Conservation (phyloP, 92 coral and sea anemone genomes). For the Parazoanthus swiftii region DNA sequence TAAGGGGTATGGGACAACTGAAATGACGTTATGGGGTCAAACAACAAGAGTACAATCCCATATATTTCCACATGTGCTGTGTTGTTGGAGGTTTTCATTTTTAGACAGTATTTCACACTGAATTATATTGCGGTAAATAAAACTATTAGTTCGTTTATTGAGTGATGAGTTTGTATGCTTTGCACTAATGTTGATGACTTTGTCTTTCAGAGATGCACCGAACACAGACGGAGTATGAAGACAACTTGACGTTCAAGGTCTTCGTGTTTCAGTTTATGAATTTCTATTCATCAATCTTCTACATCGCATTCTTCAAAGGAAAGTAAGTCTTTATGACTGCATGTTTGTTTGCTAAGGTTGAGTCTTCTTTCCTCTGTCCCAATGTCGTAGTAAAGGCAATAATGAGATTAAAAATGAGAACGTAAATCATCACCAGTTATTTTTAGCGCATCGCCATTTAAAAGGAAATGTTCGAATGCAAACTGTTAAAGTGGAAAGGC, state of each 20-base stretch:
- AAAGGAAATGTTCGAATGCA: too few relatives aligned
- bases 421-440: background rate
- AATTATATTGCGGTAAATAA: background rate
- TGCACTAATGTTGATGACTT: background rate
- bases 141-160: background rate
- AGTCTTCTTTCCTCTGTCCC: background rate
- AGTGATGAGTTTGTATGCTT: background rate
- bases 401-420: background rate
- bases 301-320: slow-evolving; percentile 99
- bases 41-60: too few relatives aligned
- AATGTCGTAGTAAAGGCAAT: background rate
- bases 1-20: background rate
- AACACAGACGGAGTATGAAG: slow-evolving; percentile 97
- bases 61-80: background rate
- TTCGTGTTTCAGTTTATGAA: slow-evolving; percentile 95
- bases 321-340: slow-evolving; percentile 78
- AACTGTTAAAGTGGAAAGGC: too few relatives aligned
- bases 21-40: background rate
- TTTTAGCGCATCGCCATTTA: too few relatives aligned
- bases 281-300: slow-evolving; percentile 93
- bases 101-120: background rate
- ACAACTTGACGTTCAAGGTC: slow-evolving; percentile 92
- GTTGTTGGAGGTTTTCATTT: background rate
- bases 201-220: slow-evolving; percentile 89
- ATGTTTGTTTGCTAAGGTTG: background rate